Conservation (phyloP, 2,113 vertebrate species). For the Gavia stellata region DNA sequence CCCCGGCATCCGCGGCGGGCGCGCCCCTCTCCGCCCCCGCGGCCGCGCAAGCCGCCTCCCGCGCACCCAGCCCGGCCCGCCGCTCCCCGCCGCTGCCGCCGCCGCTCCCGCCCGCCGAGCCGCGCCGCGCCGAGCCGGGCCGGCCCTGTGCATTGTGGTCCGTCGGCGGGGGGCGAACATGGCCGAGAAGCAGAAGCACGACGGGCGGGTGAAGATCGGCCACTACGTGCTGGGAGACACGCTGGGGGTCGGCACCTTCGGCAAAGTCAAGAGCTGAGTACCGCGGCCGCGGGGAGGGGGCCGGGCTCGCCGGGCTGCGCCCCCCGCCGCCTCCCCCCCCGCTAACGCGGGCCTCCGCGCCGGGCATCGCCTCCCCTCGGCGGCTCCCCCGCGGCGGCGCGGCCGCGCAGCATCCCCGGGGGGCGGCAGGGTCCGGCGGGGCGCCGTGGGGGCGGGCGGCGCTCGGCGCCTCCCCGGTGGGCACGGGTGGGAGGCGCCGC, state of each 20-base stretch:
- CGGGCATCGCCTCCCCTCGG: not conserved
- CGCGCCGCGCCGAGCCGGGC: conserved; percentile 15
- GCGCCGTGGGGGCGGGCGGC: not conserved
- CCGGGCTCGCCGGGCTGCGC: not conserved
- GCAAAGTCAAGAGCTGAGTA: conserved; percentile 99
- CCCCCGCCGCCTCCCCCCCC: too few species aligned
- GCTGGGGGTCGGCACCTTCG: conserved; percentile 95
- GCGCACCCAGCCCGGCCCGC: not conserved
- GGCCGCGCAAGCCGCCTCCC: not conserved
- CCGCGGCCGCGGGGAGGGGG: not conserved
- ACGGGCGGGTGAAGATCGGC: conserved; percentile 95
- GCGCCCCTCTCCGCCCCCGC: not conserved
- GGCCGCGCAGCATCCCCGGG: not conserved
- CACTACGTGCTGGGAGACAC: conserved; percentile 96
- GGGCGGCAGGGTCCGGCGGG: not conserved
- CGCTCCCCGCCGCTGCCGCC: not conserved
- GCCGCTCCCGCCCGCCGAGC: not conserved
- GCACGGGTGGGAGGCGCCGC: not conserved
- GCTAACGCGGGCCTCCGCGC: not conserved
- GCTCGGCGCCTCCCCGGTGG: not conserved
- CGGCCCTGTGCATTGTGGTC: conserved; percentile 67
- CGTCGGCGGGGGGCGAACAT: conserved; percentile 74
- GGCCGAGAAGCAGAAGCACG: conserved; percentile 95
- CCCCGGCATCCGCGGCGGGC: not conserved
- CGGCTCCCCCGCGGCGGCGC: not conserved